Evolutionary conservation across 1,140 invertebrate species (phyloP).

Genomic region (Apis mellifera): Amel_HAv3.1 CM009946.2:5309001-5309500

Average conservation of each 20-base stretch:
- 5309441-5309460: too few species aligned
- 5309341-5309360: too few species aligned
- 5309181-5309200: constrained; percentile 60
- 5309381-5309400: too few species aligned
- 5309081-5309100: constrained; percentile 63
- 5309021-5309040: constrained; percentile 45
- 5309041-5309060: constrained; percentile 38
- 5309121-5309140: constrained; percentile 61
- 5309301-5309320: not conserved
- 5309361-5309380: too few species aligned
- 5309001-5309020: not conserved
- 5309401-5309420: too few species aligned
- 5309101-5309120: constrained; percentile 62
- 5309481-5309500: too few species aligned
- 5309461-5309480: too few species aligned
- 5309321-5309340: not conserved
- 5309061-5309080: constrained; percentile 42
- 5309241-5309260: not conserved
- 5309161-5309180: constrained; percentile 68
- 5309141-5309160: constrained; percentile 64
- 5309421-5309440: too few species aligned
- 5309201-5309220: constrained; percentile 35
- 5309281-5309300: not conserved
- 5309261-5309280: not conserved
- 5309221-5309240: not conserved